Evolutionary conservation across 2,888 invertebrate species (phyloP).

Genomic region (Ophraella communa): DNA sequence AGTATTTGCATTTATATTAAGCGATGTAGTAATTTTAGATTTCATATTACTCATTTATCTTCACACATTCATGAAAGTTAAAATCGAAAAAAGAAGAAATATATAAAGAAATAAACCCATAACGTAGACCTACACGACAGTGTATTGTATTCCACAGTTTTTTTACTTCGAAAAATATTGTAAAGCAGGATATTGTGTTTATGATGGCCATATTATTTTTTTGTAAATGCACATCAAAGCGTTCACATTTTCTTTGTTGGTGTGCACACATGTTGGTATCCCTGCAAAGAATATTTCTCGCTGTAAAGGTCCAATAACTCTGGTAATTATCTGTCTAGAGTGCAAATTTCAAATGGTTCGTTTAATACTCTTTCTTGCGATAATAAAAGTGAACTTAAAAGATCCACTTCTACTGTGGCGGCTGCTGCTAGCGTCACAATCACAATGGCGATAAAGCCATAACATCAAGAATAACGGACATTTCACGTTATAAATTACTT

Average conservation of each 20-base stretch:
- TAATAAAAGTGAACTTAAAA: slow-evolving; percentile 19
- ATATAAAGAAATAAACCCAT: neutral
- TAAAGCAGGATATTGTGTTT: slow-evolving; percentile 3
- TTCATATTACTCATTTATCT: no score
- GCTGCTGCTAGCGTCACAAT: neutral
- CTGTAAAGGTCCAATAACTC: slow-evolving; percentile 10
- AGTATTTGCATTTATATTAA: no score
- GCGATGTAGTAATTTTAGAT: no score
- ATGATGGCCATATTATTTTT: slow-evolving; percentile 1
- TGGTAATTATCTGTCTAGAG: slow-evolving; percentile 18
- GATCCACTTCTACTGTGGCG: neutral
- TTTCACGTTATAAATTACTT: neutral
- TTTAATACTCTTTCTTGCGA: slow-evolving; percentile 16
- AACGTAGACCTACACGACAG: neutral
- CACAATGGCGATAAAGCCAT: neutral
- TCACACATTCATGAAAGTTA: no score
- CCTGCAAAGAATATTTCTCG: neutral
- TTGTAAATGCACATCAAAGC: slow-evolving; percentile 2
- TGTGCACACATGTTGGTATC: slow-evolving; percentile 2
- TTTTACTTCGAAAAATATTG: neutral
- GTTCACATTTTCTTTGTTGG: neutral
- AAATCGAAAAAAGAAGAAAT: no score
- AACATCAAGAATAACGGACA: neutral
- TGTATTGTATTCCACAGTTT: neutral
- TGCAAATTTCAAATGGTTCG: slow-evolving; percentile 17